Conservation (phyloP, 2,888 invertebrate species). For the Callimorpha dominula region DNA sequence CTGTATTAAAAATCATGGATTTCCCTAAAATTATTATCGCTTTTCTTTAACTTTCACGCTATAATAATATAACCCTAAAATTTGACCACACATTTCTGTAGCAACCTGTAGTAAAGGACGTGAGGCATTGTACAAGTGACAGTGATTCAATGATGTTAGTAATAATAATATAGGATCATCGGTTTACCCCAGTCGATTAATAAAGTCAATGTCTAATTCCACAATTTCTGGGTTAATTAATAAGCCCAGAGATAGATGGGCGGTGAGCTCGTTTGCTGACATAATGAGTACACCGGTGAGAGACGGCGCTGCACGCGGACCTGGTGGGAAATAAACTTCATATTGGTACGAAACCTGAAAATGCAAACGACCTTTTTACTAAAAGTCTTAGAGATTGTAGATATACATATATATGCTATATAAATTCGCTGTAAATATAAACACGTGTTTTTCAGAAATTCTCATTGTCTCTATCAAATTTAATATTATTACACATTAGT, state of each 20-base stretch:
- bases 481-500: too few species aligned
- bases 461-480: too few species aligned
- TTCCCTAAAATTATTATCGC: too few species aligned
- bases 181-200: conserved; percentile 65
- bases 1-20: too few species aligned
- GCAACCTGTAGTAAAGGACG: too few species aligned
- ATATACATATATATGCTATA: background rate
- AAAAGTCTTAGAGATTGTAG: background rate
- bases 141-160: background rate
- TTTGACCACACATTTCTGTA: too few species aligned
- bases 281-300: conserved; percentile 61
- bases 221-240: conserved; percentile 55
- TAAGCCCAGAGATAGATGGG: conserved; percentile 59
- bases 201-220: conserved; percentile 62
- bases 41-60: too few species aligned
- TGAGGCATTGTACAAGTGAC: background rate
- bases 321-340: conserved; percentile 52
- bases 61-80: too few species aligned
- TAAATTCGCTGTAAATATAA: background rate
- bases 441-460: too few species aligned
- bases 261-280: conserved; percentile 65
- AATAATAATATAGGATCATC: background rate
- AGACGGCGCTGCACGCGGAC: conserved; percentile 41
- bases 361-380: background rate
- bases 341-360: conserved; percentile 67